Percentiles rank a stretch among this genome's conserved stretches.
phyloP scores from a whole-genome alignment of 2,113 vertebrate species.

The Bubo blakistoni region DNA sequence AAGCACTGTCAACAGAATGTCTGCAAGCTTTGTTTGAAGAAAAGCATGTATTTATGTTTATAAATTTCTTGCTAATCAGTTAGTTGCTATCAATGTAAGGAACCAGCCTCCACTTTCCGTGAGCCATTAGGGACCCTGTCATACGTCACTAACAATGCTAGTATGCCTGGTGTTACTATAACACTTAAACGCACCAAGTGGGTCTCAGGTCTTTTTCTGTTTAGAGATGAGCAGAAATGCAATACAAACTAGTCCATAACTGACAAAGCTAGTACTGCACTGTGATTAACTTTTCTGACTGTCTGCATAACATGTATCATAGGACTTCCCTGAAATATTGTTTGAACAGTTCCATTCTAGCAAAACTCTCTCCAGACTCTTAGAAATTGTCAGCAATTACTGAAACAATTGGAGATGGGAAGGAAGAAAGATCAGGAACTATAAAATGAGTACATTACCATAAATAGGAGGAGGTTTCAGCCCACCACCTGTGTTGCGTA shows the following conservation, averaged over 20 bases:
- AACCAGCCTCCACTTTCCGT: neutral
- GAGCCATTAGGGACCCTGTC: neutral
- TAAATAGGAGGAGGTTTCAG: neutral
- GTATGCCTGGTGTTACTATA: neutral
- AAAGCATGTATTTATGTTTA: neutral
- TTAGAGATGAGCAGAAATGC: neutral
- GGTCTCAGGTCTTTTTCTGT: neutral
- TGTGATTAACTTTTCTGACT: neutral
- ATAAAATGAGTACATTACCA: neutral
- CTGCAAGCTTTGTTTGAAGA: neutral
- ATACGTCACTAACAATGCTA: neutral
- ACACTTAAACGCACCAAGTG: neutral
- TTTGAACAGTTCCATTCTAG: neutral
- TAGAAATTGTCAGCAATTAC: neutral
- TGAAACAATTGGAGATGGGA: neutral
- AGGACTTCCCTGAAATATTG: neutral
- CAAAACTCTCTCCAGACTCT: neutral
- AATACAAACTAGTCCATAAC: neutral
- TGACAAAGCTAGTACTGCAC: neutral
- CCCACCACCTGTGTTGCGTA: neutral
- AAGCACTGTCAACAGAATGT: neutral
- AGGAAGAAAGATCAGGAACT: neutral
- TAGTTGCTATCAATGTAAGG: neutral
- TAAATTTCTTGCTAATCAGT: neutral
- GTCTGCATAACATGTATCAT: neutral